Evolutionary conservation across 2,113 vertebrate genomes (phyloP).

Genomic region (Ictalurus punctatus): DNA sequence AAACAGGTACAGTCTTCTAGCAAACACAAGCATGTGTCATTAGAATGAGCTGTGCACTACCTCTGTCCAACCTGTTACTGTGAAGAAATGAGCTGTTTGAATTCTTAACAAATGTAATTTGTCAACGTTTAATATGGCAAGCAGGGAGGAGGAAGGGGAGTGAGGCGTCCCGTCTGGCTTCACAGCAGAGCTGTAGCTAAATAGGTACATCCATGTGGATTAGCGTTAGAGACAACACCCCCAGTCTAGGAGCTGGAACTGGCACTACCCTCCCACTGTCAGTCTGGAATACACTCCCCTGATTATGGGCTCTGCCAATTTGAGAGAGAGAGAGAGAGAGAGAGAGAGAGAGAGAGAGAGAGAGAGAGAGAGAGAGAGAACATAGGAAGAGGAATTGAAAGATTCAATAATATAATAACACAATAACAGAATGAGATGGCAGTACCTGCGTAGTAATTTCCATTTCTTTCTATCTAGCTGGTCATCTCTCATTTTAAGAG

Average conservation of each 20-base stretch:
- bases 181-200: conserved; percentile 51
- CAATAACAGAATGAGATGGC: conserved; percentile 19
- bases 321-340: conserved; percentile 48
- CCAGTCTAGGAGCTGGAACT: conserved; percentile 41
- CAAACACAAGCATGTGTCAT: conserved; percentile 42
- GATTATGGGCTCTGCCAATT: conserved; percentile 58
- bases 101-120: conserved; percentile 63
- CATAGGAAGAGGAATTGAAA: neutral
- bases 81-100: conserved; percentile 61
- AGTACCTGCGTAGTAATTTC: conserved; percentile 23
- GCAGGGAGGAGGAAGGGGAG: conserved; percentile 42
- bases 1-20: neutral
- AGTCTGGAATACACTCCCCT: conserved; percentile 47
- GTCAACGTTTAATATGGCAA: conserved; percentile 61
- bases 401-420: conserved; percentile 10
- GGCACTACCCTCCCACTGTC: conserved; percentile 40
- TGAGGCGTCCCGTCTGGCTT: conserved; percentile 28
- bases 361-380: neutral
- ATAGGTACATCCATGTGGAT: conserved; percentile 59
- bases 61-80: conserved; percentile 46
- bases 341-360: neutral
- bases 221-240: conserved; percentile 56
- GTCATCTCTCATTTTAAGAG: conserved; percentile 55
- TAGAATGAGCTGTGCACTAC: conserved; percentile 48
- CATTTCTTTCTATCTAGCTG: conserved; percentile 47